Base-by-base conservation (phyloP, 2,888 invertebrate species). In the Platycheirus albimanus region DNA sequence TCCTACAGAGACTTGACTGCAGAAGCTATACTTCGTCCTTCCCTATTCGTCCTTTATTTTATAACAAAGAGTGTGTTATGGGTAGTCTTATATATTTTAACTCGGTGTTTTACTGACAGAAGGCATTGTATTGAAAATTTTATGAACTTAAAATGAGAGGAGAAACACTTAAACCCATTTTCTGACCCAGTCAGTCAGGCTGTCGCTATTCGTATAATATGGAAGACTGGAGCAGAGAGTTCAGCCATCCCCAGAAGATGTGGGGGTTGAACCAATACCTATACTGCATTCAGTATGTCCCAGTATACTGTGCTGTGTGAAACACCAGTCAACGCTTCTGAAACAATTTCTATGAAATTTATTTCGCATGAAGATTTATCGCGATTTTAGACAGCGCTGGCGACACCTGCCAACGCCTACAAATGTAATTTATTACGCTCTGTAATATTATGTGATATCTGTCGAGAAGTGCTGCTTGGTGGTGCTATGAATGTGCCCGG, bases 391-490 rank as follows among this genome's bases (percentile, higher is more conserved):
- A 91, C 91, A 91, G 90, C 89, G 87, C 88, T 90, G 90, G 90
- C 90, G 90, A 91, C 90, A 91, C 90, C 91, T 91, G 90, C 91
- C 91, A 91, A 91, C 90, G 91, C 90, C 90, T 91, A 90, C 91
- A 89, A 90, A 89, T 89, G 90, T 90, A 90, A 90, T 90, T 90
- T 90, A 90, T 90, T 88, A 88, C 61, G 17, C 89, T 87, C 87
- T 88, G 85, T 79, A 79, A 85, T 85, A 85, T 85, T 83, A 85
- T 85, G 85, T 85, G 83, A 85, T 85, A 85, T 85, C 85, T 85
- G 85, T 85, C 85, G 85, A 83, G 78, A 83, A 83, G 83, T 83
- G 83, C 83, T 83, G 83, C 78, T 83, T 67, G 64, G 61, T 78
- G 72, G 56, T 72, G 67, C 77, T 71, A 49, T 71, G 77, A 77